Conservation (phyloP, 2,113 vertebrate species). For the Phalacrocorax pelagicus region DNA sequence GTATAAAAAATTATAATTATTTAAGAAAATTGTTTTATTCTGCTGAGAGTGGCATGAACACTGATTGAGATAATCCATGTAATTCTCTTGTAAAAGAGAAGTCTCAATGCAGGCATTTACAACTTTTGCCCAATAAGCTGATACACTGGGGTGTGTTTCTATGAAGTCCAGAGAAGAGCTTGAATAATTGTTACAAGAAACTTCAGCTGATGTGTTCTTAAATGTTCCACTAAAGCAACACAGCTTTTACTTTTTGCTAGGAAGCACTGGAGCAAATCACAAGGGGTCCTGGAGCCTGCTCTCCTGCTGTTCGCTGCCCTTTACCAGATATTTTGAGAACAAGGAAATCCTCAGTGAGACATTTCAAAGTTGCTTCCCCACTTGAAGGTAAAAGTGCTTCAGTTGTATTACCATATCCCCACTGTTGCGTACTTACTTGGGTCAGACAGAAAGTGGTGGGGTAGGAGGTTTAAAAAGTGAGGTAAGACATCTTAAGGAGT, state of each 20-base stretch:
- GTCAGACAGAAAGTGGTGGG: neutral
- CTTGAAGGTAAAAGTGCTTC: neutral
- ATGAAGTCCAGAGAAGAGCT: neutral
- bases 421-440: neutral
- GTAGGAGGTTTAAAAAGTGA: neutral
- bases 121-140: neutral
- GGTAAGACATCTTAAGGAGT: neutral
- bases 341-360: neutral
- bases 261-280: fast-evolving
- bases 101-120: neutral
- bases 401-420: neutral
- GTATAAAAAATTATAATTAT: neutral
- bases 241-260: neutral
- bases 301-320: neutral
- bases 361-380: neutral
- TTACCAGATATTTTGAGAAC: neutral
- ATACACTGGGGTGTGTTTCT: neutral
- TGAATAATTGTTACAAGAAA: neutral
- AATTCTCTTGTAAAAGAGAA: neutral
- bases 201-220: neutral
- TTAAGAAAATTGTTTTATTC: neutral
- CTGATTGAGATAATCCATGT: neutral
- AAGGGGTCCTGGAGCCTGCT: neutral
- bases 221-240: neutral
- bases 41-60: neutral